A percentile compares a stretch with the other conserved stretches of the same genome.
Evolutionary conservation across 2,797 vertebrate species (phyloP).

Genomic region (Ispidina lecontei): DNA sequence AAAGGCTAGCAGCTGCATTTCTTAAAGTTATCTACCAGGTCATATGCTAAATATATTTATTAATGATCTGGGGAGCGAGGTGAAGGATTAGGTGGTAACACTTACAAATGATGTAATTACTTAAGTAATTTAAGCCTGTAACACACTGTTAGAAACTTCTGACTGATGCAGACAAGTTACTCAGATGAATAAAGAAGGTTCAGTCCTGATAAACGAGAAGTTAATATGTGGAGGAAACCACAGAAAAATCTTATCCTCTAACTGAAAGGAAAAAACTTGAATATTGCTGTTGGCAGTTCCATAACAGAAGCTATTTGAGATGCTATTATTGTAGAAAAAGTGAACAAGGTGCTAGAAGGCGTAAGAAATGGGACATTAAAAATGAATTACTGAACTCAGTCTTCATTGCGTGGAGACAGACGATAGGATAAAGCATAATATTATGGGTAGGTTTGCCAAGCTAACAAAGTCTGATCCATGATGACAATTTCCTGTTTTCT

Average conservation of each 20-base stretch:
- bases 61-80: constrained; percentile 6
- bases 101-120: constrained; percentile 35
- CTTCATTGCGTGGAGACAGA: constrained; percentile 1
- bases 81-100: constrained; percentile 32
- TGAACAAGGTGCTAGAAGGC: constrained; percentile 41
- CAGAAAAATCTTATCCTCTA: not conserved
- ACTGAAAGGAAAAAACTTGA: not conserved
- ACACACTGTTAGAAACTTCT: not conserved
- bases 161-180: not conserved
- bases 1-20: constrained; percentile 44
- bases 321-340: constrained; percentile 25
- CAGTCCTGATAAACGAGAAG: not conserved
- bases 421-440: not conserved
- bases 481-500: constrained; percentile 60
- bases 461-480: constrained; percentile 31
- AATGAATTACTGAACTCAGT: constrained; percentile 37
- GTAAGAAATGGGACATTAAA: constrained; percentile 55
- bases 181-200: not conserved
- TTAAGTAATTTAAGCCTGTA: constrained; percentile 24
- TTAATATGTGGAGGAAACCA: not conserved
- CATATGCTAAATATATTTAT: constrained; percentile 43
- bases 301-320: constrained; percentile 11
- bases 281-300: constrained; percentile 25
- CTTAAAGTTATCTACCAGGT: constrained; percentile 7
- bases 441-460: not conserved